Evolutionary conservation across 23 tunicate species (phyloP), one percentile per base, ranked within the genome.

Genomic region (Styela plicata): DNA sequence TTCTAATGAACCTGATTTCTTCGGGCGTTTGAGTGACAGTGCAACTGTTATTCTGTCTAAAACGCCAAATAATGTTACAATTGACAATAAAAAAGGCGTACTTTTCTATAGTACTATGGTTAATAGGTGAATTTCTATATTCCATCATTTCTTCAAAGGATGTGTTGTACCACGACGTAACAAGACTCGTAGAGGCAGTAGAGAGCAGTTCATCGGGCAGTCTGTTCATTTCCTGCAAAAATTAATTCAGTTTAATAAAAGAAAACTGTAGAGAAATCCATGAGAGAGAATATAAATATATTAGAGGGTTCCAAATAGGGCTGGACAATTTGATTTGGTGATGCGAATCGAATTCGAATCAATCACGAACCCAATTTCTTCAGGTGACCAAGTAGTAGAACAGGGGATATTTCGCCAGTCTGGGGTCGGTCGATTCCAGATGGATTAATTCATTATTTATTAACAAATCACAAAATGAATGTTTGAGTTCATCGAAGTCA

Each of bases 141-240:
- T 70, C 69, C 63, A 96, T 82, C 67, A 96, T 96, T 84, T 91
- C 97, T 62, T 76, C 90, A 76, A 96, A 88, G 21, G 99, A 87
- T 13, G 80, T 87, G 27, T 85, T 69, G 75, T 96, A 96, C 99
- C 96, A 91, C 1, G 96, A 86, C 18, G 92, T 91, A 19, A 96
- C 99, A 21, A 84, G 62, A 33, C 83, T 74, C 2, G 96, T 91
- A 13, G 97, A 87, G 2, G 99, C 86, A 85, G 96, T 96, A 3
- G 83, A 85, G 17, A 96, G 71, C 61, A 96, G 83, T 27, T 69
- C 70, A 33, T 85, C 87, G 0, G 99, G 99, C 21, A 96, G 83
- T 44, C 97, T 61, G 71, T 87, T 84, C 99, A 96, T 96, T 82
- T 96, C 99, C 97, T 96, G n/a, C n/a, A n/a, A n/a, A n/a, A n/a